Conservation (phyloP, 2,797 vertebrate genomes). For the Enteromius argenteus region DNA sequence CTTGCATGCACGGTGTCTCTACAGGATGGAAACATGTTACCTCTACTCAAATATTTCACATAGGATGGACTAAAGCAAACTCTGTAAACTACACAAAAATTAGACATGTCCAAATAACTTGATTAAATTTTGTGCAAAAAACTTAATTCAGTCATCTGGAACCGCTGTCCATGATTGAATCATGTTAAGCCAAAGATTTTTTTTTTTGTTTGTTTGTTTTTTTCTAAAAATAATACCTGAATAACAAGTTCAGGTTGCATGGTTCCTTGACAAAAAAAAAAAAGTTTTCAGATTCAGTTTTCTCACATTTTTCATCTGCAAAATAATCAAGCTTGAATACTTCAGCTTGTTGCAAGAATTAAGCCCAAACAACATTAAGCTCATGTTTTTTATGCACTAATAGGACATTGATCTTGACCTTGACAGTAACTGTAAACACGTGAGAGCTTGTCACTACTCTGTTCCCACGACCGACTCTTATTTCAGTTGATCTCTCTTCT, state of each 20-base stretch:
- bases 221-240: neutral
- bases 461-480: conserved; percentile 39
- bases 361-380: conserved; percentile 2
- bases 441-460: conserved; percentile 38
- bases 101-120: neutral
- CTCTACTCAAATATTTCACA: neutral
- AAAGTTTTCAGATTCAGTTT: neutral
- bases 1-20: neutral
- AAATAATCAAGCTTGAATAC: neutral
- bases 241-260: neutral
- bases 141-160: neutral
- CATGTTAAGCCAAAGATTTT: neutral
- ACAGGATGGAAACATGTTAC: neutral
- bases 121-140: neutral
- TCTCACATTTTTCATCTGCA: neutral
- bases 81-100: neutral
- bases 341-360: neutral
- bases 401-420: conserved; percentile 27
- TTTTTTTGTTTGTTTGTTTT: neutral
- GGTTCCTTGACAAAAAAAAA: neutral
- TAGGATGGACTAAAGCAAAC: neutral
- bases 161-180: neutral
- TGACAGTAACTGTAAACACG: conserved; percentile 24
- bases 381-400: neutral
- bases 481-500: conserved; percentile 36